Evolutionary conservation across 1,140 invertebrate genomes (phyloP).

Genomic region (Drosophila lacteicornis): DNA sequence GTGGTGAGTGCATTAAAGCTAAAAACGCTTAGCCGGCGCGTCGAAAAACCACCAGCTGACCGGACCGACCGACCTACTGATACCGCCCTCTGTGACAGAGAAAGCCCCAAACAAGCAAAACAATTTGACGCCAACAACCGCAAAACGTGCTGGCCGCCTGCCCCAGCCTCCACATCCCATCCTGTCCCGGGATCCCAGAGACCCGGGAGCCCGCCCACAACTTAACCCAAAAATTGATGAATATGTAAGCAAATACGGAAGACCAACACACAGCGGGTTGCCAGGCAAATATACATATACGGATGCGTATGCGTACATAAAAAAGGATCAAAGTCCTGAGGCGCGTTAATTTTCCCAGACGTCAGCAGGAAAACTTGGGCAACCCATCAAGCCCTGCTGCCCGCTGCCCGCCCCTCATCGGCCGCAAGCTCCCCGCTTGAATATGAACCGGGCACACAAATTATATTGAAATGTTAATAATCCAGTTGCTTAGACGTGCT

Average conservation of each 20-base stretch:
- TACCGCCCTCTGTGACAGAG: conserved; percentile 73
- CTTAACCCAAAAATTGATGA: conserved; percentile 83
- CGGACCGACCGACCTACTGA: conserved; percentile 62
- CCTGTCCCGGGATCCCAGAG: background rate
- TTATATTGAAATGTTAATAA: conserved; percentile 84
- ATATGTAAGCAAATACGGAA: conserved; percentile 78
- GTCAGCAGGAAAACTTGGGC: conserved; percentile 77
- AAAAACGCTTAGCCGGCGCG: conserved; percentile 72
- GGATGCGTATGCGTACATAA: conserved; percentile 30
- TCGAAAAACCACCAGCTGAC: conserved; percentile 59
- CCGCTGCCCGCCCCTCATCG: no score
- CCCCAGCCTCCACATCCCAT: conserved; percentile 2
- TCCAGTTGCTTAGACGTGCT: conserved; percentile 79
- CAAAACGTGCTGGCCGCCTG: conserved; percentile 64
- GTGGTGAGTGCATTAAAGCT: conserved; percentile 70
- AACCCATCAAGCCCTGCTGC: background rate
- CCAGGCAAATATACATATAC: conserved; percentile 45
- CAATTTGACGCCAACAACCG: conserved; percentile 80
- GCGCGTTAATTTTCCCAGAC: conserved; percentile 77
- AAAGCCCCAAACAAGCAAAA: conserved; percentile 80
- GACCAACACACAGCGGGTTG: conserved; percentile 63
- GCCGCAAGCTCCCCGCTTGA: conserved; percentile 7
- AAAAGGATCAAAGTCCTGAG: conserved; percentile 80
- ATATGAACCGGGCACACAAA: conserved; percentile 67
- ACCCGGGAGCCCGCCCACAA: conserved; percentile 54